Evolutionary conservation across 2,797 vertebrate genomes (phyloP), one percentile per base, ranked within the genome.

Genomic region (Neosilurus mollespiculum): DNA sequence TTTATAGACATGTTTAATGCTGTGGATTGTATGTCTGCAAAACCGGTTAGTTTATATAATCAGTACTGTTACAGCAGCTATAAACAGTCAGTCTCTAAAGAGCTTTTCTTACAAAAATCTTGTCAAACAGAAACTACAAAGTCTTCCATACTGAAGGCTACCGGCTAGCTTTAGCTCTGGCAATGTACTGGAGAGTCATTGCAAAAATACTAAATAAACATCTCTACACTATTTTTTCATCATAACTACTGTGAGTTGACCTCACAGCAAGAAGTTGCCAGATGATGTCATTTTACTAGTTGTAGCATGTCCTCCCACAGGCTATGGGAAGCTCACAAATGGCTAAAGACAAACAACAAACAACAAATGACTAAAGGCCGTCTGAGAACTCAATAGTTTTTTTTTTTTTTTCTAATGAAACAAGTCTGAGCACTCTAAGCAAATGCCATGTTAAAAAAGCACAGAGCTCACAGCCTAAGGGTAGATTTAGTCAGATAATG

Each of bases 361-460:
- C 30, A 30, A 58, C 34, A 69, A 54, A 49, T 49, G n/a, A 65
- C 76, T 54, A 10, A 65, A 30, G 15, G 6, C 43, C 8, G 18
- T 24, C 30, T 71, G 43, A 2, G 9, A 53, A 12, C 56, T 70
- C 54, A 22, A 14, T 18, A 14, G 24, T 1, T 53, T 26, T 12
- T 54, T 79, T 14, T 67, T 80, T 66, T 54, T 34, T 80, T 16
- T 80, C 22, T 54, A 67, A 67, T 22, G 6, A 1, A 54, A 64
- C 59, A 78, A 62, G 9, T 51, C 37, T 64, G 7, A 64, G 59
- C 16, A 62, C 12, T 62, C 78, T 64, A 78, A n/a, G 53, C 49
- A 75, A 30, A 56, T 78, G n/a, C 34, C 7, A 70, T 11, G 62
- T 43, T 67, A 56, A 82, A 76, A 14, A 77, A 20, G 53, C 10